phyloP scores from a whole-genome alignment of 1,140 invertebrate species.

The Linepithema humile region DNA sequence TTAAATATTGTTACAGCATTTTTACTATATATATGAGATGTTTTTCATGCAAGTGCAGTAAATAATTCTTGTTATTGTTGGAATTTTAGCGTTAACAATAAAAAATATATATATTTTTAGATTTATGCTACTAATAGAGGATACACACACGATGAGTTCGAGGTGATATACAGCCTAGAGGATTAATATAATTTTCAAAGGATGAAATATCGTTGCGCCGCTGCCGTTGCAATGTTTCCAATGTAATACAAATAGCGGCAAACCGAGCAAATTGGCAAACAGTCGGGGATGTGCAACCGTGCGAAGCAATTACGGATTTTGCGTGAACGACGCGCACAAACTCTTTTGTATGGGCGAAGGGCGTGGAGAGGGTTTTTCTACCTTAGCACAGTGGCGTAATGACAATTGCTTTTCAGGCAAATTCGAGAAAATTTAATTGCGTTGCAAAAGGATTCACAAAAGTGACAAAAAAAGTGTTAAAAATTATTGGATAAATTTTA shows the following conservation, averaged over 20 bases:
- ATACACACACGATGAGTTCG: background rate
- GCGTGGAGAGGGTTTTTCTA: constrained; percentile 57
- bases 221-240: constrained; percentile 31
- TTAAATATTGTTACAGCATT: background rate
- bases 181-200: background rate
- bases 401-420: background rate
- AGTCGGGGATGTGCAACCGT: constrained; percentile 73
- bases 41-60: background rate
- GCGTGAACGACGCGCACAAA: constrained; percentile 74
- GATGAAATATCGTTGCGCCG: background rate
- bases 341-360: constrained; percentile 60
- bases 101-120: background rate
- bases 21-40: background rate
- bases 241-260: constrained; percentile 68
- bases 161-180: background rate
- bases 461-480: background rate
- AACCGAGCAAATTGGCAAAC: constrained; percentile 76
- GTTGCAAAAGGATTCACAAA: background rate
- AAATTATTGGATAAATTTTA: background rate
- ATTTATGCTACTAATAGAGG: background rate
- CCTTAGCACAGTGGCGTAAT: constrained; percentile 50
- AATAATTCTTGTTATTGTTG: background rate
- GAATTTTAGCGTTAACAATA: background rate
- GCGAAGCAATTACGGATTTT: constrained; percentile 80
- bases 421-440: constrained; percentile 6